phyloP scores from a whole-genome alignment of 2,797 vertebrate species.

The Hippopotamyrus pictus region DNA sequence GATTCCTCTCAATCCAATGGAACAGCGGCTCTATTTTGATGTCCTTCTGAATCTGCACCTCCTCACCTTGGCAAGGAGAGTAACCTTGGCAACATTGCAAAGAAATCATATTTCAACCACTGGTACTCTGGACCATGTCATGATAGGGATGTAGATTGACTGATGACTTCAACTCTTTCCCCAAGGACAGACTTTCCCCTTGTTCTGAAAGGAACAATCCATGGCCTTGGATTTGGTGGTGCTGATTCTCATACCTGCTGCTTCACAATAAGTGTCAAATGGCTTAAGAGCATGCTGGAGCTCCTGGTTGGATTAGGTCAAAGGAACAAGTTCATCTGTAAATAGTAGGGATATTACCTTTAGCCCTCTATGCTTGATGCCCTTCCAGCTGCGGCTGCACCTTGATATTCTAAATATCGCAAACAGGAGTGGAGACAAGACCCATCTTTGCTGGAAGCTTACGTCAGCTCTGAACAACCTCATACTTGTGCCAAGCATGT shows the following conservation, averaged over 20 bases:
- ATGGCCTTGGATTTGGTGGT: neutral
- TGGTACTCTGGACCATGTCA: neutral
- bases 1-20: neutral
- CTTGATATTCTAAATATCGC: neutral
- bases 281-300: neutral
- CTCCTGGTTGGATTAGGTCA: neutral
- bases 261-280: neutral
- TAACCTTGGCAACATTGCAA: neutral
- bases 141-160: neutral
- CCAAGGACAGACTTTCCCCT: neutral
- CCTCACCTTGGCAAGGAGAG: neutral
- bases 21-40: neutral
- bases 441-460: neutral
- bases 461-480: neutral
- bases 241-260: neutral
- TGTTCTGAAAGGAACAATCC: neutral
- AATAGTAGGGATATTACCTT: constrained; percentile 4
- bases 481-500: neutral
- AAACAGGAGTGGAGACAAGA: neutral
- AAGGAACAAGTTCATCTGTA: neutral
- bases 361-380: neutral
- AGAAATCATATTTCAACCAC: neutral
- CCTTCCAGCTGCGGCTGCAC: neutral
- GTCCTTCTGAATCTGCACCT: neutral
- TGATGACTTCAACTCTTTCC: neutral